Conservation (phyloP, 2,888 invertebrate genomes). For the Tridacna crocea region DNA sequence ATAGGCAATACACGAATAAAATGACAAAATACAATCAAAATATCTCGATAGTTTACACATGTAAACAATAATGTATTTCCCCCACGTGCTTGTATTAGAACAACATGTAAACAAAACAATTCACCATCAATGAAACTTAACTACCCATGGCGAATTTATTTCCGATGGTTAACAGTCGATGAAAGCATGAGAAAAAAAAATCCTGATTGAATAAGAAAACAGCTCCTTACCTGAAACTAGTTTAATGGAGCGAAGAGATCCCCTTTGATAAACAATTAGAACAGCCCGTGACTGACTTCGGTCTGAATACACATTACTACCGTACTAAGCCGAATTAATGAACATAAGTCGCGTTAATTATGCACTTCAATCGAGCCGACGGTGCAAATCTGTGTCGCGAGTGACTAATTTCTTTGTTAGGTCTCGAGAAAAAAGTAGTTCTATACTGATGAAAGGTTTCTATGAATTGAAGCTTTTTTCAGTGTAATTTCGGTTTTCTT, state of each 20-base stretch:
- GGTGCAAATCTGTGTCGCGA: constrained; percentile 52
- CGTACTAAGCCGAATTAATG: constrained; percentile 65
- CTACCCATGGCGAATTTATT: constrained; percentile 32
- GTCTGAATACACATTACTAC: constrained; percentile 39
- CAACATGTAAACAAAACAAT: constrained; percentile 38
- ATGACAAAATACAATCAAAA: neutral
- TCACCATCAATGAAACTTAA: constrained; percentile 29
- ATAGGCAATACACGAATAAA: neutral
- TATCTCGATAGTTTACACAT: neutral
- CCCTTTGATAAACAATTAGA: constrained; percentile 20
- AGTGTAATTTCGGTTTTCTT: neutral
- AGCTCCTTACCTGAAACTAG: constrained; percentile 2
- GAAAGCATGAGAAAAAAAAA: neutral
- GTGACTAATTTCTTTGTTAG: constrained; percentile 65
- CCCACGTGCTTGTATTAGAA: constrained; percentile 36
- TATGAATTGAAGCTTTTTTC: neutral
- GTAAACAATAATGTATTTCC: neutral
- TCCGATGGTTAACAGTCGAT: too few species aligned
- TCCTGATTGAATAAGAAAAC: neutral
- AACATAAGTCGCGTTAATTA: constrained; percentile 57
- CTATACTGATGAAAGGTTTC: neutral
- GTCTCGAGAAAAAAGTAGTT: constrained; percentile 45
- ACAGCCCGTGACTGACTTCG: constrained; percentile 12
- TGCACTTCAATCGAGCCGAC: constrained; percentile 64
- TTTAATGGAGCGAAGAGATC: constrained; percentile 23